Evolutionary conservation across 2,888 invertebrate genomes (phyloP).

Genomic region (Clusia tigrina): DNA sequence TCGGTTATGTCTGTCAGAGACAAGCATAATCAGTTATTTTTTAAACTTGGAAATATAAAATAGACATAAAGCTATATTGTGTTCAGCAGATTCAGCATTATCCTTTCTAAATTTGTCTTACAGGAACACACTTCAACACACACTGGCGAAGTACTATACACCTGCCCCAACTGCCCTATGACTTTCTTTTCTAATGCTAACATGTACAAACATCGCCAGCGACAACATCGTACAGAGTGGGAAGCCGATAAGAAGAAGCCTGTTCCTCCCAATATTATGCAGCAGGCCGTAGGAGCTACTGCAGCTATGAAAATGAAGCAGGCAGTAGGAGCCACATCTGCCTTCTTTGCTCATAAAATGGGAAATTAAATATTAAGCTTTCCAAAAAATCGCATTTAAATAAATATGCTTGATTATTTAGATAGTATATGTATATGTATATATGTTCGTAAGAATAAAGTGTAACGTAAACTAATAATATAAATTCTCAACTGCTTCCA

Average conservation of each 20-base stretch:
- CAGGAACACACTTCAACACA: constrained; percentile 62
- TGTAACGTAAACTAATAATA: too few species aligned
- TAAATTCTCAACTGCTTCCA: too few species aligned
- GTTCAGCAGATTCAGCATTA: too few species aligned
- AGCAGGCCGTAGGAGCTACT: constrained; percentile 49
- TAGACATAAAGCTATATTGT: too few species aligned
- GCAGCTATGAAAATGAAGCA: constrained; percentile 46
- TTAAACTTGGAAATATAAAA: too few species aligned
- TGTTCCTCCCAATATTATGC: constrained; percentile 57
- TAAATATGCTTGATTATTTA: too few species aligned
- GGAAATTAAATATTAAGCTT: too few species aligned
- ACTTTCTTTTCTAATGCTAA: constrained; percentile 62
- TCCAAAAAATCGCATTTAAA: too few species aligned
- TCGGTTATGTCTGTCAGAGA: too few species aligned
- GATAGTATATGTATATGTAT: too few species aligned
- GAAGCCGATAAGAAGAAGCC: constrained; percentile 57
- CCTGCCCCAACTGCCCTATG: constrained; percentile 62
- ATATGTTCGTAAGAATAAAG: too few species aligned
- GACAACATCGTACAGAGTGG: constrained; percentile 59
- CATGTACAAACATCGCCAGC: constrained; percentile 62
- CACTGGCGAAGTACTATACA: constrained; percentile 60
- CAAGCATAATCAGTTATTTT: too few species aligned
- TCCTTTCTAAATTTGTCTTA: neutral
- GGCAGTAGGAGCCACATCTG: constrained; percentile 32
- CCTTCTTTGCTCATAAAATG: constrained; percentile 34